These are phyloP conservation scores for Yoshiicerus persimilis DNA, from an alignment of 1,140 invertebrate genomes.

Conservation along the genomic window DNA sequence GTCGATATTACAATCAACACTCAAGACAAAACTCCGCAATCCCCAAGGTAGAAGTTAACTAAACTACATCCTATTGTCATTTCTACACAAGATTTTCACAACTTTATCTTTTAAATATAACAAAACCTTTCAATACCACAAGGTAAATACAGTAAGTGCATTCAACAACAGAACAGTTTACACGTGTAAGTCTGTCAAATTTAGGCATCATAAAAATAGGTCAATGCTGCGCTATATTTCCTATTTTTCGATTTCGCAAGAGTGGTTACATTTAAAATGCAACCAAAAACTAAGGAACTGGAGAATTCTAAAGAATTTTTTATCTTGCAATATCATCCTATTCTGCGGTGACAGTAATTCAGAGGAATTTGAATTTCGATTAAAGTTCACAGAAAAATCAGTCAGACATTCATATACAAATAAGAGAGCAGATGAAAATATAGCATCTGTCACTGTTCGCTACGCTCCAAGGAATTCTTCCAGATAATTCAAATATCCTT, in stretches of 20 bases:
- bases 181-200: too few species aligned
- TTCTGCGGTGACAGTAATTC: not conserved
- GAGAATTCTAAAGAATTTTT: not conserved
- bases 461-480: not conserved
- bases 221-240: not conserved
- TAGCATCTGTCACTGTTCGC: not conserved
- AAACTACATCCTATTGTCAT: not conserved
- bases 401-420: not conserved
- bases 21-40: too few species aligned
- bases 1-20: not conserved
- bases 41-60: too few species aligned
- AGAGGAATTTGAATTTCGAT: not conserved
- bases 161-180: too few species aligned
- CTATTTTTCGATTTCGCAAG: too few species aligned
- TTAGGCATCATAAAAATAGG: not conserved
- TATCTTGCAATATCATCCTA: not conserved
- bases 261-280: too few species aligned
- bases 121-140: too few species aligned
- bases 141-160: too few species aligned
- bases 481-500: not conserved
- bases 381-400: not conserved
- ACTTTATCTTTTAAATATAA: too few species aligned
- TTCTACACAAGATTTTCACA: too few species aligned
- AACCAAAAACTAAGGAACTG: too few species aligned
- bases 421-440: not conserved